Base-by-base conservation (phyloP, 2,797 vertebrate species). In the Danio albolineatus region DNA sequence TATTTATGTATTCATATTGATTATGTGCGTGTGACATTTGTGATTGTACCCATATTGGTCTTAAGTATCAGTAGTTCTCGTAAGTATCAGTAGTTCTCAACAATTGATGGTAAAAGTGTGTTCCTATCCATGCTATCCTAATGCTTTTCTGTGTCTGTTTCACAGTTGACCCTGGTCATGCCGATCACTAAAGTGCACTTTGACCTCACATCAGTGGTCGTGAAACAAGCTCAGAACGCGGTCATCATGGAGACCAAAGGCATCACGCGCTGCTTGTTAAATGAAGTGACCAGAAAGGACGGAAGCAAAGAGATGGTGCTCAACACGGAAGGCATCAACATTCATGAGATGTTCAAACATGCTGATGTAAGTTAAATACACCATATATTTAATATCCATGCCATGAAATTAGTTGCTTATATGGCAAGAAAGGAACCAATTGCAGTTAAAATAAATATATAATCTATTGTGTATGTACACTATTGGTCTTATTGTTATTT, bases 301-400 rank as follows among this genome's bases (percentile, higher is more conserved):
- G 96, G 96, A 0, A 86, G 91, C 71, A 96, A 93, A 79, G 94
- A 95, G 81, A 87, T 90, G 0, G 0, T 96, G 10, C 91, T 99
- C 28, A 96, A 95, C 80, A 97, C 96, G 0, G 98, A 99, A 71
- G 98, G 98, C 44, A 98, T 99, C 90, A 99, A 99, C 92, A 94
- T 99, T 79, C 89, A 92, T 0, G 96, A 98, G 89, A 90, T 99
- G 39, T 98, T 97, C 89, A 95, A 88, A 39, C 93, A 98, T 36
- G 88, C 93, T 0, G 91, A 98, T 19, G 98, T 99, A 85, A 0
- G 91, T 90, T 12, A 6, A 28, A 21, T 14, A 13, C 10, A 13
- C 2, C 19, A 10, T 17, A 9, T n/a, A n/a, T 28, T 28, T 1
- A 28, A 28, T 28, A 28, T n/a, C n/a, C n/a, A n/a, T n/a, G n/a